Evolutionary conservation across 2,888 invertebrate genomes (phyloP).

Genomic region (Drosophila bunnanda): DNA sequence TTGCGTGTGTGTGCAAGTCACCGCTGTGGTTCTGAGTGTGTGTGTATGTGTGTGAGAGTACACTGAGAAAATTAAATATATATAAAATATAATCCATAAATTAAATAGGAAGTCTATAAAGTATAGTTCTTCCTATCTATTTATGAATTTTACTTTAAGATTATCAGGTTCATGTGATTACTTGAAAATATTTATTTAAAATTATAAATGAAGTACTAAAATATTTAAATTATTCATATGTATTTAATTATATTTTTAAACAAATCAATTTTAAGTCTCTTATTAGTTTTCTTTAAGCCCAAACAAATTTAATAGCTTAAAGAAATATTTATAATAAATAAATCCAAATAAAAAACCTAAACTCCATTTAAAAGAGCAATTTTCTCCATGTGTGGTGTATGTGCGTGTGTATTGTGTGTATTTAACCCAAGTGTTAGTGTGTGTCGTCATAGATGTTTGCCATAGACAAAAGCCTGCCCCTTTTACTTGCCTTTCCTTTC

Average conservation of each 20-base stretch:
- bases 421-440: slow-evolving; percentile 8
- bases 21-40: neutral
- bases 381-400: neutral
- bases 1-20: slow-evolving; percentile 42
- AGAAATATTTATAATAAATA: neutral
- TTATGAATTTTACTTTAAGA: neutral
- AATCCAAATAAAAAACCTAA: neutral
- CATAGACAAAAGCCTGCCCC: slow-evolving; percentile 36
- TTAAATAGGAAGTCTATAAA: neutral
- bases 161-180: neutral
- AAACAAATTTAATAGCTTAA: neutral
- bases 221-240: neutral
- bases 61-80: neutral
- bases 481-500: neutral
- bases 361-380: neutral
- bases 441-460: slow-evolving; percentile 26
- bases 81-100: neutral
- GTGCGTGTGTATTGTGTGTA: neutral
- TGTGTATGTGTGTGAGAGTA: neutral
- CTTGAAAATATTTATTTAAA: neutral
- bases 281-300: neutral
- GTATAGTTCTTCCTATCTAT: too few relatives aligned
- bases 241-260: neutral
- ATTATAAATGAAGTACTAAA: neutral
- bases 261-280: neutral